phyloP scores from a whole-genome alignment of 2,113 vertebrate genomes.

The Apodemus speciosus region DNA sequence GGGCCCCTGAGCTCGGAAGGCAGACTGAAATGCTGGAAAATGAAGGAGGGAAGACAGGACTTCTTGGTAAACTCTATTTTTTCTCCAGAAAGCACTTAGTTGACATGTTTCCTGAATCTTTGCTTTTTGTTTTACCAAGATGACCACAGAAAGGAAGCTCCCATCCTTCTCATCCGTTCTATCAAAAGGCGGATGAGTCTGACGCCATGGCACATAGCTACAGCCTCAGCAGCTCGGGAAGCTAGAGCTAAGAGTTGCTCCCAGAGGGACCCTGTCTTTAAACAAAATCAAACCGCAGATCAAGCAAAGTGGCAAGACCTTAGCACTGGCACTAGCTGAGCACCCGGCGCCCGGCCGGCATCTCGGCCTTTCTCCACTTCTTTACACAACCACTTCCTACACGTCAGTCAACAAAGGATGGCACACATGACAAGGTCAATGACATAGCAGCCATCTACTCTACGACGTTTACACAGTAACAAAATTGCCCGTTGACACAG shows the following conservation, averaged over 20 bases:
- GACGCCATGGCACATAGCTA: not conserved
- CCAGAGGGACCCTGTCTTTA: not conserved
- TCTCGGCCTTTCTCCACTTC: not conserved
- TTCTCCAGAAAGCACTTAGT: not conserved
- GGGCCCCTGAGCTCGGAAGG: slow-evolving; percentile 88
- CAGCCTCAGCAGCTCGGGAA: not conserved
- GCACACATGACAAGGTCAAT: not conserved
- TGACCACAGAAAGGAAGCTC: not conserved
- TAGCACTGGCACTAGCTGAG: not conserved
- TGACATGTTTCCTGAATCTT: not conserved
- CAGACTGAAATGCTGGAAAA: slow-evolving; percentile 86
- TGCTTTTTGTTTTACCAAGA: slow-evolving; percentile 31
- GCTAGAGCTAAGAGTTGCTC: not conserved
- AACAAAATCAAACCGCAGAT: not conserved
- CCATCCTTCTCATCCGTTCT: not conserved
- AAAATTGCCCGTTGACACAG: not conserved
- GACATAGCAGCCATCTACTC: not conserved
- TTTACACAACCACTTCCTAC: not conserved
- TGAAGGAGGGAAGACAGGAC: not conserved
- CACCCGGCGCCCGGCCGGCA: not conserved
- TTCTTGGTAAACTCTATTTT: slow-evolving; percentile 1
- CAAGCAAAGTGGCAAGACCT: not conserved
- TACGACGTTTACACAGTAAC: not conserved
- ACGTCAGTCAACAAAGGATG: not conserved
- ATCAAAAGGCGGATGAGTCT: not conserved